These are phyloP conservation scores for Halocynthia roretzi DNA, from an alignment of 23 tunicate species.

Conservation along the genomic window DNA sequence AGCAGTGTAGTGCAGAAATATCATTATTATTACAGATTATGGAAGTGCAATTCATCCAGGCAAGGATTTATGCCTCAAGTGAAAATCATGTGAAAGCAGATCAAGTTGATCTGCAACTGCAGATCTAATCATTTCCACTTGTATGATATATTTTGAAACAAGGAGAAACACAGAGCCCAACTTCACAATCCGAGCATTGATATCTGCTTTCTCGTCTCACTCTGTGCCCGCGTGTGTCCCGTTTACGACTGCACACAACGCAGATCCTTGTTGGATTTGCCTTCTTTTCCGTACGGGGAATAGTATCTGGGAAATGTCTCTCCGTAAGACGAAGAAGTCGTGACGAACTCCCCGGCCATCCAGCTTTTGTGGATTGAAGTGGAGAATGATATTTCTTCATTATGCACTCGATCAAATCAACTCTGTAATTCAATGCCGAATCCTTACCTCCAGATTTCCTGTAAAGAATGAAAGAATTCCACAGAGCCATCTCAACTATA, in stretches of 20 bases:
- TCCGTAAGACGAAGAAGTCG: constrained; percentile 20
- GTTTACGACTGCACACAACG: constrained; percentile 17
- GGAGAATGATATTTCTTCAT: constrained; percentile 20
- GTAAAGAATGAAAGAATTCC: constrained; percentile 24
- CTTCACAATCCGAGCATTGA: constrained; percentile 21
- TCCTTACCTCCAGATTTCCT: constrained; percentile 20
- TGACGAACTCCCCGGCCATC: constrained; percentile 3
- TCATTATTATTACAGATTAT: no score
- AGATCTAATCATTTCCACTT: no score
- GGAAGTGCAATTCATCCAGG: no score
- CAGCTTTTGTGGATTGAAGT: constrained; percentile 8
- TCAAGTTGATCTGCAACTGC: no score
- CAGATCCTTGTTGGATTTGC: constrained; percentile 9
- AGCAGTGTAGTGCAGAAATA: no score
- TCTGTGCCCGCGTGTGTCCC: constrained; percentile 12
- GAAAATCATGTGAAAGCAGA: no score
- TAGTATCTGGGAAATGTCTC: constrained; percentile 16
- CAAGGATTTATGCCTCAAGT: no score
- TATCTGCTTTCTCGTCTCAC: no score
- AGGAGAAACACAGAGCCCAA: constrained; percentile 26
- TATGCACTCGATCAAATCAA: constrained; percentile 9
- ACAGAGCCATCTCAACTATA: constrained; percentile 16
- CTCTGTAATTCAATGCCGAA: constrained; percentile 8
- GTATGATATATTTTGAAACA: constrained; percentile 14
- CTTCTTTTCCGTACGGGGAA: constrained; percentile 20